These are phyloP conservation scores for Alligator sinensis DNA, from an alignment of 2,113 vertebrate genomes.

Conservation along the genomic window DNA sequence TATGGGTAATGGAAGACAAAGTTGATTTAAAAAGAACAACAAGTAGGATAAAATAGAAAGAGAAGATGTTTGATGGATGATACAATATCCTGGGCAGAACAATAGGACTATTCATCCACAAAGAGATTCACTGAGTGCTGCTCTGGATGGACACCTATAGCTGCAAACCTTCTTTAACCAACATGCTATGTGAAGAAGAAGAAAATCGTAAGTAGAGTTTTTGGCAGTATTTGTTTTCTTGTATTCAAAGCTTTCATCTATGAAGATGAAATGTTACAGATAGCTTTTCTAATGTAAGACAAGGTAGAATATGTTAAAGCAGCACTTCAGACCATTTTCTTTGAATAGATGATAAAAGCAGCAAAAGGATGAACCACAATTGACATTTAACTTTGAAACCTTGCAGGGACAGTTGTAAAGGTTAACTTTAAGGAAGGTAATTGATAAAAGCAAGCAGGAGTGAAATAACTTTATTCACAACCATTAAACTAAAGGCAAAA, in stretches of 20 bases:
- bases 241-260: background rate
- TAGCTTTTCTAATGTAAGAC: background rate
- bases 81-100: accelerated
- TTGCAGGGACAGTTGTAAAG: background rate
- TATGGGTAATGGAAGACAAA: background rate
- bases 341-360: accelerated
- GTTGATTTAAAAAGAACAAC: background rate
- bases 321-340: background rate
- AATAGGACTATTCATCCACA: background rate
- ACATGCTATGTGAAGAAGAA: background rate
- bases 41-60: background rate
- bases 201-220: background rate
- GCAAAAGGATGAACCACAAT: background rate
- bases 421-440: background rate
- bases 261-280: background rate
- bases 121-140: background rate
- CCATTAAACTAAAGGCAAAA: background rate
- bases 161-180: background rate
- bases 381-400: background rate
- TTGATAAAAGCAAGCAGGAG: background rate
- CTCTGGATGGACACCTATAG: background rate
- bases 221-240: background rate
- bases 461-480: background rate
- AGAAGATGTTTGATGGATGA: background rate
- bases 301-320: background rate